Conservation (phyloP, 2,113 vertebrate genomes). For the Parus major region DNA sequence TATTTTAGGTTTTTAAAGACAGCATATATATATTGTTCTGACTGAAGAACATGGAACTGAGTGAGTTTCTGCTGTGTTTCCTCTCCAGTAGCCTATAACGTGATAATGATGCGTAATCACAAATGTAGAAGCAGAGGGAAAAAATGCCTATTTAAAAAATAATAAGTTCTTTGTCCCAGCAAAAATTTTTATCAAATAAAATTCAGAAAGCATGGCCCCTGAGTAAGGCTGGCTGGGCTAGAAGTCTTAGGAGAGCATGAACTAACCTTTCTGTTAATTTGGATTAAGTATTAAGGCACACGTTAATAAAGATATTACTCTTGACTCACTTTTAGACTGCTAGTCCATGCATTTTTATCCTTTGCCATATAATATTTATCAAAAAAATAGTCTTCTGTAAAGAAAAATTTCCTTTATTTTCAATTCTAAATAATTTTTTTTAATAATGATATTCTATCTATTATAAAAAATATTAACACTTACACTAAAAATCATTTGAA, state of each 20-base stretch:
- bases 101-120: neutral
- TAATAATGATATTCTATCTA: neutral
- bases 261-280: neutral
- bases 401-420: neutral
- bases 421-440: neutral
- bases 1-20: neutral
- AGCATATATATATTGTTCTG: neutral
- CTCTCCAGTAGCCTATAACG: rapidly evolving
- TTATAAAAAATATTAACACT: neutral
- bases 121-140: rapidly evolving
- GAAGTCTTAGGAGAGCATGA: neutral
- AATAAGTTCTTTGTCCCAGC: neutral
- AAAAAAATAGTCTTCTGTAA: neutral
- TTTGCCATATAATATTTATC: neutral
- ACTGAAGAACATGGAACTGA: neutral
- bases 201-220: neutral
- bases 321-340: neutral
- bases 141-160: neutral
- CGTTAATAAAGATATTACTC: neutral
- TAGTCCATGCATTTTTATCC: neutral
- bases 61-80: neutral
- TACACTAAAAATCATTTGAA: neutral
- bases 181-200: neutral
- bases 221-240: neutral
- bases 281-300: neutral